These are phyloP conservation scores for Aphyosemion australe DNA, from an alignment of 2,113 vertebrate species.

Conservation along the genomic window DNA sequence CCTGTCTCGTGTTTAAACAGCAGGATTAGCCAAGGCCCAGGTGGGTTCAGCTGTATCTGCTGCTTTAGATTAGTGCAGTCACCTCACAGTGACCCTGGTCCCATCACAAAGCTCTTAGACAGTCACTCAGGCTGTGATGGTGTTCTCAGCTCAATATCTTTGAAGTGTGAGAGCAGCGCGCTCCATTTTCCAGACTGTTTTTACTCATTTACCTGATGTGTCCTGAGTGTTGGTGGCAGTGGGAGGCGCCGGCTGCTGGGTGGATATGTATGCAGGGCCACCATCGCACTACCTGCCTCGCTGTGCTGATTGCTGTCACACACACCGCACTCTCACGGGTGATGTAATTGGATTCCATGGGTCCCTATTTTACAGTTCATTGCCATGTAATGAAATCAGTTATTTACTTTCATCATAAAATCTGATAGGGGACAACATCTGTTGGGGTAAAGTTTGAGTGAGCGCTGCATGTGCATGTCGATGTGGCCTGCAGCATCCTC, in stretches of 20 bases:
- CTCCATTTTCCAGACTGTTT: constrained; percentile 72
- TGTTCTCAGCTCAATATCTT: constrained; percentile 60
- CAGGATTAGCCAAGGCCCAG: neutral
- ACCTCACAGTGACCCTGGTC: constrained; percentile 27
- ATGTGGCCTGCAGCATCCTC: constrained; percentile 27
- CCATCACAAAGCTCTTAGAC: constrained; percentile 18
- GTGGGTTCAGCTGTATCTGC: constrained; percentile 9
- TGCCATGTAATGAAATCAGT: constrained; percentile 73
- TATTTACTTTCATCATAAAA: constrained; percentile 75
- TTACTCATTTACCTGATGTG: constrained; percentile 70
- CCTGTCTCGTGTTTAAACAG: neutral
- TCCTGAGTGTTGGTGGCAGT: constrained; percentile 39
- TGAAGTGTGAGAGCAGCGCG: constrained; percentile 51
- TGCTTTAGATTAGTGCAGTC: constrained; percentile 14
- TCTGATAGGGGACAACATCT: constrained; percentile 68
- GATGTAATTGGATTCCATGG: constrained; percentile 74
- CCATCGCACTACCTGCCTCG: constrained; percentile 41
- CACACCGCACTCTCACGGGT: constrained; percentile 54
- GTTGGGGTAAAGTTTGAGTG: constrained; percentile 59
- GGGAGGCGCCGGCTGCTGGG: constrained; percentile 32
- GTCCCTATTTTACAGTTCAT: constrained; percentile 72
- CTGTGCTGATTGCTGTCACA: constrained; percentile 56
- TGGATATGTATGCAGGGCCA: constrained; percentile 36
- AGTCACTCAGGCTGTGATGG: constrained; percentile 44
- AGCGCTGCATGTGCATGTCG: constrained; percentile 55